These are phyloP conservation scores for Capromys pilorides DNA, from an alignment of 2,797 vertebrate genomes.

Conservation along the genomic window DNA sequence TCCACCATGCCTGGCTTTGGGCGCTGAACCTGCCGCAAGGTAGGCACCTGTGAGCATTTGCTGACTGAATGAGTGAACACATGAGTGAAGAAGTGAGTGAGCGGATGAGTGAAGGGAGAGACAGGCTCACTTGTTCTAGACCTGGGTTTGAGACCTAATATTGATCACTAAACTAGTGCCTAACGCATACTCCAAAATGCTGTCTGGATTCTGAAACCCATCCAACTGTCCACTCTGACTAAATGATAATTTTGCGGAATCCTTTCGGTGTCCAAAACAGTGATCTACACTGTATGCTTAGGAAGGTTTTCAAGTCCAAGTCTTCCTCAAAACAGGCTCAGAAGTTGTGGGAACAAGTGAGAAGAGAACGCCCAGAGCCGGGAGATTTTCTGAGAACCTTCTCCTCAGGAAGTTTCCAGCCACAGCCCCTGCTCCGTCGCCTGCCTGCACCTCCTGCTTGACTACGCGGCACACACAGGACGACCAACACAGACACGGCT, in stretches of 20 bases:
- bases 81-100: neutral
- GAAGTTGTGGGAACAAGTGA: conserved; percentile 43
- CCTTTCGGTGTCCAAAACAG: neutral
- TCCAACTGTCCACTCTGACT: neutral
- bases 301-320: conserved; percentile 13
- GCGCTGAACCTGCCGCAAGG: neutral
- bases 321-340: conserved; percentile 6
- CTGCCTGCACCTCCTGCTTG: conserved; percentile 9
- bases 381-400: neutral
- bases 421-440: neutral
- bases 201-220: conserved; percentile 40
- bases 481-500: conserved; percentile 84
- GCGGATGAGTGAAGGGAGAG: neutral
- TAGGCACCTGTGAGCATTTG: neutral
- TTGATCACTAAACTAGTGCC: neutral
- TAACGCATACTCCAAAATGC: neutral
- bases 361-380: conserved; percentile 54
- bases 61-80: neutral
- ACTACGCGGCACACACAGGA: conserved; percentile 83
- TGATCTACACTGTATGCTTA: neutral
- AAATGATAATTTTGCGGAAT: conserved; percentile 15
- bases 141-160: conserved; percentile 5
- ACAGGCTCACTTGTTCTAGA: neutral
- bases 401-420: neutral
- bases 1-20: conserved; percentile 25